Conservation (phyloP, 2,113 vertebrate species). For the Plestiodon gilberti region DNA sequence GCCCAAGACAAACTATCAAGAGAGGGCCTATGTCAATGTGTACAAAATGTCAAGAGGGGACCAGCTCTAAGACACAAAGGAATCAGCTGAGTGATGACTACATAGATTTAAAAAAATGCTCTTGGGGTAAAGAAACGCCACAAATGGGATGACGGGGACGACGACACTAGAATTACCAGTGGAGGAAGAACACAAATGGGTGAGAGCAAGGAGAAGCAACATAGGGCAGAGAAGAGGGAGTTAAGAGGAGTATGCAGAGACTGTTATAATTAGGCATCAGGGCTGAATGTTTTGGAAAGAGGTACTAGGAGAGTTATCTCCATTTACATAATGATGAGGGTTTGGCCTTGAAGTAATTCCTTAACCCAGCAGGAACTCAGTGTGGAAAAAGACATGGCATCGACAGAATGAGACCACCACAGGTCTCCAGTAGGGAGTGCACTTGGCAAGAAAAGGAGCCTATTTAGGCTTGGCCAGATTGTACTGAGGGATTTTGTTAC, state of each 20-base stretch:
- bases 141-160: constrained; percentile 9
- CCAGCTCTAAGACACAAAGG: neutral
- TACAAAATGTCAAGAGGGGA: constrained; percentile 4
- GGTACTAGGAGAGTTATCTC: neutral
- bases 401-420: neutral
- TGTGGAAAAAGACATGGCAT: neutral
- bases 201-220: constrained; percentile 42
- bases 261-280: neutral
- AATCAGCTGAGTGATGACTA: constrained; percentile 26
- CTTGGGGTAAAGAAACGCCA: constrained; percentile 33
- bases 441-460: neutral
- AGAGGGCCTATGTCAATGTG: too few relatives aligned
- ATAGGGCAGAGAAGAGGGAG: neutral
- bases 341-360: neutral
- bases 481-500: neutral
- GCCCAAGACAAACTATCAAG: neutral
- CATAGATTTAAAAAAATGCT: constrained; percentile 24
- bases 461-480: neutral
- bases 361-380: neutral
- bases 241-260: constrained; percentile 5
- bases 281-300: constrained; percentile 29
- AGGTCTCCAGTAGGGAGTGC: neutral
- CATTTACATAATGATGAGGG: constrained; percentile 4
- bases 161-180: constrained; percentile 24
- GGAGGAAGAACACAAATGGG: constrained; percentile 11